A percentile compares a stretch with the other conserved stretches of the same genome.
Evolutionary conservation across 2,113 vertebrate species (phyloP).

Genomic region (Hassar affinis): DNA sequence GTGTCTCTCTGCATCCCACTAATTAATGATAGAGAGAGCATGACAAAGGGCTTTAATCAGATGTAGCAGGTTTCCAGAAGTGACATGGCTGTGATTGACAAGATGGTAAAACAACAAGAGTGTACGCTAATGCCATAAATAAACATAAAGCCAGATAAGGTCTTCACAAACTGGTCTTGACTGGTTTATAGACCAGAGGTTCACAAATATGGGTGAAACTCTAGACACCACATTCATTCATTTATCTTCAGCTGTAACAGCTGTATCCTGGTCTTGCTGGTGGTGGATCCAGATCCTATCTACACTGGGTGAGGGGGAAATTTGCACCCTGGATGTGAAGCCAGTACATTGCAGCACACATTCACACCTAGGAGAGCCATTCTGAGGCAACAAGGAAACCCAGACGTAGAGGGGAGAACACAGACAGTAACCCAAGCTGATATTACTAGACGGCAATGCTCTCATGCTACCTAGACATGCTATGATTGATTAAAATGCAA

Average conservation of each 20-base stretch:
- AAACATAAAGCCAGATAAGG: not conserved
- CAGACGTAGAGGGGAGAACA: not conserved
- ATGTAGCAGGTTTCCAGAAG: not conserved
- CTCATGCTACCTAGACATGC: not conserved
- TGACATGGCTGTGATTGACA: not conserved
- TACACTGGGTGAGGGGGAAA: not conserved
- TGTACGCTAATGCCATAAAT: not conserved
- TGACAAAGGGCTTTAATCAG: slow-evolving; percentile 7
- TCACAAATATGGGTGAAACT: not conserved
- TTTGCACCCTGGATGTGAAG: not conserved
- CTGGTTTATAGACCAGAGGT: not conserved
- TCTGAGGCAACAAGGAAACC: not conserved
- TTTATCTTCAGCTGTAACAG: not conserved
- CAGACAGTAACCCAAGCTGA: not conserved
- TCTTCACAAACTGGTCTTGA: not conserved
- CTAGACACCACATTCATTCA: not conserved
- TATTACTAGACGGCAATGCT: not conserved
- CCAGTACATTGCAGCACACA: not conserved
- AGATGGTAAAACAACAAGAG: not conserved
- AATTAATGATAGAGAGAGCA: slow-evolving; percentile 15
- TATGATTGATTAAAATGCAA: not conserved
- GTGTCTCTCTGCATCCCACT: not conserved
- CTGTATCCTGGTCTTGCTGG: not conserved
- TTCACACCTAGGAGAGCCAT: not conserved
- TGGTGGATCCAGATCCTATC: not conserved